phyloP scores from a whole-genome alignment of 2,888 invertebrate genomes.

The Aleiodes alternator region DNA sequence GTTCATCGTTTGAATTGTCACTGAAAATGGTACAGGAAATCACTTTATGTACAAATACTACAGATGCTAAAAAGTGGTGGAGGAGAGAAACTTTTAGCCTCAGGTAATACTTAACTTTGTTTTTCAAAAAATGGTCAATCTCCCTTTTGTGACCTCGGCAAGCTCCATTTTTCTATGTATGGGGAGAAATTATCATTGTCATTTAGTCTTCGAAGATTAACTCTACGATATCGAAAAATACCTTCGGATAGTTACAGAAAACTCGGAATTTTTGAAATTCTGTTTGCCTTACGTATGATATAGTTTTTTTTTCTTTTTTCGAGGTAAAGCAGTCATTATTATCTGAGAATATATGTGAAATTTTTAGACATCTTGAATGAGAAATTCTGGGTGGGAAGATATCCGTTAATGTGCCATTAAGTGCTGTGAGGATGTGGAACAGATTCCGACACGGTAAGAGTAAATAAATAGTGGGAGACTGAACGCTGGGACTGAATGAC shows the following conservation, averaged over 20 bases:
- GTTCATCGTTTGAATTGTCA: no score
- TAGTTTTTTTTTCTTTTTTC: no score
- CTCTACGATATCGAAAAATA: no score
- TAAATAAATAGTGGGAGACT: conserved; percentile 17
- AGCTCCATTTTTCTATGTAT: conserved; percentile 7
- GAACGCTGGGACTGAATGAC: not conserved
- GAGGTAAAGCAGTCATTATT: no score
- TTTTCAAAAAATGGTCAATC: not conserved
- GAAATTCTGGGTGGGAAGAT: not conserved
- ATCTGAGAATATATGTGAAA: not conserved
- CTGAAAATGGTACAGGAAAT: no score
- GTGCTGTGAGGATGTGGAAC: not conserved
- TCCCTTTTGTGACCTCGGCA: not conserved
- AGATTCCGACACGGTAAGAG: not conserved
- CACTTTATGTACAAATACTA: no score
- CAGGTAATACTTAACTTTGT: not conserved
- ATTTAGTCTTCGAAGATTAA: not conserved
- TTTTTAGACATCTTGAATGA: not conserved
- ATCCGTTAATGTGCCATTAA: not conserved
- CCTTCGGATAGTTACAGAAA: no score
- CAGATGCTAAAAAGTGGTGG: no score
- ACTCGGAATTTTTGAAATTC: no score
- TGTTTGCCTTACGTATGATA: no score
- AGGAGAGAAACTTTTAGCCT: no score
- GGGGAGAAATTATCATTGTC: conserved; percentile 15